Evolutionary conservation across 2,888 invertebrate genomes (phyloP).

Genomic region (Ophraella communa): DNA sequence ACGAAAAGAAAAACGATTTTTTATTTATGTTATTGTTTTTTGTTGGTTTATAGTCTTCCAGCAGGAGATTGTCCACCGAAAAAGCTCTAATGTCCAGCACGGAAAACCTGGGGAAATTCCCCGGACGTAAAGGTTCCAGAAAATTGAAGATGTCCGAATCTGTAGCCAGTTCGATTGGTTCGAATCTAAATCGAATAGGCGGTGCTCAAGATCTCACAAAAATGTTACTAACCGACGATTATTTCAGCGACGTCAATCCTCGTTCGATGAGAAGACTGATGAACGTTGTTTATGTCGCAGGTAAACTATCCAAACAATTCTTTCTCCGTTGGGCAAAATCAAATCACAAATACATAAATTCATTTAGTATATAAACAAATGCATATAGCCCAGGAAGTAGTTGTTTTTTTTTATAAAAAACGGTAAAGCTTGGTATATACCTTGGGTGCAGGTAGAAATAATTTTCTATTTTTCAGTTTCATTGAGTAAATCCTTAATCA

Average conservation of each 20-base stretch:
- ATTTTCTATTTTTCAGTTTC: too few species aligned
- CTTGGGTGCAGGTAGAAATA: too few species aligned
- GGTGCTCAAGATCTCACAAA: constrained; percentile 76
- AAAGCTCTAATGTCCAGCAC: constrained; percentile 85
- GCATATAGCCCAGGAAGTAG: neutral
- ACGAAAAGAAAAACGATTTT: too few species aligned
- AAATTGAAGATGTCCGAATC: constrained; percentile 86
- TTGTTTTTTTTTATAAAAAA: too few species aligned
- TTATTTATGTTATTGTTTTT: neutral
- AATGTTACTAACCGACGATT: constrained; percentile 94
- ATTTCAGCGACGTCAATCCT: constrained; percentile 98
- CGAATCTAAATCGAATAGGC: constrained; percentile 76
- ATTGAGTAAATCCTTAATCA: too few species aligned
- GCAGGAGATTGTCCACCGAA: constrained; percentile 78
- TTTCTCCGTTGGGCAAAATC: too few species aligned
- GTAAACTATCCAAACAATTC: constrained; percentile 58
- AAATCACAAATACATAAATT: too few species aligned
- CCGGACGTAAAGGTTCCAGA: constrained; percentile 67
- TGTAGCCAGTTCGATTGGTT: constrained; percentile 89
- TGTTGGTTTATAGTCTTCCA: constrained; percentile 65
- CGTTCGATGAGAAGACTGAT: constrained; percentile 93
- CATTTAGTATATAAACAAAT: neutral
- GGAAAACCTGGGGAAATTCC: constrained; percentile 69
- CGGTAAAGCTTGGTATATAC: too few species aligned
- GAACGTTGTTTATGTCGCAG: constrained; percentile 97